Evolutionary conservation across 2,113 vertebrate genomes (phyloP), one percentile per base, ranked within the genome.

Genomic region (Collichthys lucidus): DNA sequence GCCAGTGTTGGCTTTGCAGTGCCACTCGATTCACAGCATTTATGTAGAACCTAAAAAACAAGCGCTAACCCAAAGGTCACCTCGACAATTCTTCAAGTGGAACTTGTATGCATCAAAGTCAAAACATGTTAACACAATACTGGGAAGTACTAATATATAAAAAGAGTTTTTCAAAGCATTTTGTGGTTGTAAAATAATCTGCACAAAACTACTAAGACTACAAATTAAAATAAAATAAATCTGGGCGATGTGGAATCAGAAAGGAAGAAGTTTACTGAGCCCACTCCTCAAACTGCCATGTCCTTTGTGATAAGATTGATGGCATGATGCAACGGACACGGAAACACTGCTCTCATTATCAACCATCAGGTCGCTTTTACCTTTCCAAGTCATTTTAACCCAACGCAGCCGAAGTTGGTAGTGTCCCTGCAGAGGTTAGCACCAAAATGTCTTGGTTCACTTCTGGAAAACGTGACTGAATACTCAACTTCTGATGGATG

Each of bases 301-400:
- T 74, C 65, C 35, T 31, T 12, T 26, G 53, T 59, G 71, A 29
- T 56, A 53, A 75, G 22, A 63, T 77, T 15, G 35, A 79, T 59
- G 47, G 20, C 57, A n/a, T 53, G 31, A 22, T 44, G 26, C 57
- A 75, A 77, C 31, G 29, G n/a, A n/a, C n/a, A 24, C 26, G 65
- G 24, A 81, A 86, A 57, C 40, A 44, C 47, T 16, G 78, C 44
- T 52, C 65, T 44, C 26, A 26, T 78, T 75, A 70, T 82, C 20
- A 63, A 57, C 60, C 77, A 77, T 78, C 50, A 74, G 56, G 64
- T 69, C n/a, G 77, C 62, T 31, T 69, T 84, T 71, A 68, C 68
- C 35, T 84, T 65, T 80, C 35, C 46, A 66, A 55, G 65, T 61
- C 12, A 67, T 64, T 57, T 72, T 22, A 53, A 57, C 11, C 16